Conservation (phyloP, 2,888 invertebrate genomes). For the Andrena hattorfiana region DNA sequence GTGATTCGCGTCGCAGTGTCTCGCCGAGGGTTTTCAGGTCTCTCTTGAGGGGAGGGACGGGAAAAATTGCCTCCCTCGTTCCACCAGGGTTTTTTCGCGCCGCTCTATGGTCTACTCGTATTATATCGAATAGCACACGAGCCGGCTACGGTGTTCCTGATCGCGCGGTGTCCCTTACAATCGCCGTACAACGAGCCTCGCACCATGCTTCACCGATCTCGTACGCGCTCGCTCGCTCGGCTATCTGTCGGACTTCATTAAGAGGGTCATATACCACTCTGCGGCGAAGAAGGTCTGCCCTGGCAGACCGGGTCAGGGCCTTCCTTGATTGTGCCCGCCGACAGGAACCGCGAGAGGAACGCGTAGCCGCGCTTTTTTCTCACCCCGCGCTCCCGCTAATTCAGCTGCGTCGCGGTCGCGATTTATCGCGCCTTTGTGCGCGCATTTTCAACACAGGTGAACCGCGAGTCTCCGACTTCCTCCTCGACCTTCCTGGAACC, state of each 20-base stretch:
- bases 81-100: background rate
- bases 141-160: slow-evolving; percentile 62
- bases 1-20: slow-evolving; percentile 11
- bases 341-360: slow-evolving; percentile 18
- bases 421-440: slow-evolving; percentile 39
- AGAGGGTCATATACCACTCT: slow-evolving; percentile 71
- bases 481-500: background rate
- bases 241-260: slow-evolving; percentile 73
- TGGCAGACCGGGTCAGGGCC: slow-evolving; percentile 31
- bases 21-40: slow-evolving; percentile 23
- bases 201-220: slow-evolving; percentile 61
- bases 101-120: slow-evolving; percentile 48
- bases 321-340: slow-evolving; percentile 45
- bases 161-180: slow-evolving; percentile 67
- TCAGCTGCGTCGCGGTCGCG: slow-evolving; percentile 16
- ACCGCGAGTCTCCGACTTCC: too few species aligned
- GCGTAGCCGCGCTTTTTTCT: slow-evolving; percentile 40
- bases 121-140: slow-evolving; percentile 57
- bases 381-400: slow-evolving; percentile 41
- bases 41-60: background rate
- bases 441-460: background rate
- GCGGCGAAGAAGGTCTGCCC: slow-evolving; percentile 52
- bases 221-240: slow-evolving; percentile 52
- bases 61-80: slow-evolving; percentile 30
- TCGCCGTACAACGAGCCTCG: slow-evolving; percentile 63